Base-by-base conservation (phyloP, 2,888 invertebrate genomes). In the Drosophila anomelani region DNA sequence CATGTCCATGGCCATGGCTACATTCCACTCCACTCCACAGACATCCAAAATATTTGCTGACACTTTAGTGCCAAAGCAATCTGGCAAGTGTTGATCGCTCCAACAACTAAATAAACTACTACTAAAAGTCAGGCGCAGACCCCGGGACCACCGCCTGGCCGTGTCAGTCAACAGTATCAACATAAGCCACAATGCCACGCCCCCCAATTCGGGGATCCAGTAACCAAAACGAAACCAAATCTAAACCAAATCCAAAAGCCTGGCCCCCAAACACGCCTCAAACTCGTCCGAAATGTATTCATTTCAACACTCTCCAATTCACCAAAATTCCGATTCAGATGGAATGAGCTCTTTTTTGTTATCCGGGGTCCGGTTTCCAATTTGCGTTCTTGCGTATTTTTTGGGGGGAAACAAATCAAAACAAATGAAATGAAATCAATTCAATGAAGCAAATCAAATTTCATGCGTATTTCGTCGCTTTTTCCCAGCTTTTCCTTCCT, bases 371-470 rank as follows among this genome's bases (percentile, higher is more conserved):
- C 79, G 79, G 82, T 68, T 86, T 85, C 87, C 87, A 87, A 84
- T 84, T 87, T 87, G 86, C 73, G 75, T 74, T 55, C 64, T 54
- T 70, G 72, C 85, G 85, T 86, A 84, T 83, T 83, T 83, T 20
- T 82, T 53, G 4, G 20, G 51, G 66, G 71, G 84, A 56, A 67
- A 68, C 67, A 68, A 68, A 68, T 68, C 68, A 68, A 85, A 85
- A 87, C 84, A 85, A 85, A 85, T 87, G 87, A 87, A 84, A 84
- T 84, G 87, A 84, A 84, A 85, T 85, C 84, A 87, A 85, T 87
- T 85, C 84, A 85, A 85, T 87, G 84, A 75, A 87, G 79, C 84
- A 85, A 87, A 85, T 85, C 85, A 87, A 85, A 85, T 85, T 84
- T 85, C 80, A 85, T 87, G 82, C 85, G 82, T 79, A 85, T 85